These are phyloP conservation scores for Belonocnema kinseyi DNA, from an alignment of 1,140 invertebrate species.

Conservation along the genomic window DNA sequence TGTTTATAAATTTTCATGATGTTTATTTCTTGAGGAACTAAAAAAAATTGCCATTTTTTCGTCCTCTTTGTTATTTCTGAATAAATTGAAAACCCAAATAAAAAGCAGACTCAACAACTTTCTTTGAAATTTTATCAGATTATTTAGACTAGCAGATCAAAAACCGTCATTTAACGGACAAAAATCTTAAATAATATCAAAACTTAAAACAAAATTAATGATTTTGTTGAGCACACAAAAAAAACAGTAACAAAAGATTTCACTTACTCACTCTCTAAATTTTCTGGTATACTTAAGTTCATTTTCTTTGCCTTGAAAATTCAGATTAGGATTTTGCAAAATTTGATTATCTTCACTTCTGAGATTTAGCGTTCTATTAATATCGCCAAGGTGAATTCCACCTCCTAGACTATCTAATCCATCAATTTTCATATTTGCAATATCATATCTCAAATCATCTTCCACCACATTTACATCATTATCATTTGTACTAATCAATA, in stretches of 20 bases:
- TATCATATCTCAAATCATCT: constrained; percentile 19
- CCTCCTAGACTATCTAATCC: constrained; percentile 19
- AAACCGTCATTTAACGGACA: too few relatives aligned
- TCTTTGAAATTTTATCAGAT: too few relatives aligned
- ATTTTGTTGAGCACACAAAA: too few relatives aligned
- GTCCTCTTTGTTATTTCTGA: too few relatives aligned
- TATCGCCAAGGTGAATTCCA: background rate
- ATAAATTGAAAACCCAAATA: too few relatives aligned
- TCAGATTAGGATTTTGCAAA: background rate
- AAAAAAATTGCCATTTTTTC: too few relatives aligned
- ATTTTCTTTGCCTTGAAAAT: constrained; percentile 36
- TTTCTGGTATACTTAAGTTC: constrained; percentile 39
- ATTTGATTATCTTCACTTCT: constrained; percentile 23
- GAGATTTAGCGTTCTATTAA: background rate
- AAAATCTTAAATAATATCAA: too few relatives aligned
- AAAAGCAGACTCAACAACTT: too few relatives aligned
- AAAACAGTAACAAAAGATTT: constrained; percentile 11
- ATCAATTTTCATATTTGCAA: constrained; percentile 35
- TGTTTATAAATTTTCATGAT: too few relatives aligned
- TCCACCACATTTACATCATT: background rate
- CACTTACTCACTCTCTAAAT: constrained; percentile 50
- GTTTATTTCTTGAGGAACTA: too few relatives aligned
- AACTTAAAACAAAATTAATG: too few relatives aligned
- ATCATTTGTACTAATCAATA: background rate
- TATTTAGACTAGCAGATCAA: too few relatives aligned